These are phyloP conservation scores for Sisor rabdophorus DNA, from an alignment of 2,113 vertebrate genomes.

Conservation along the genomic window DNA sequence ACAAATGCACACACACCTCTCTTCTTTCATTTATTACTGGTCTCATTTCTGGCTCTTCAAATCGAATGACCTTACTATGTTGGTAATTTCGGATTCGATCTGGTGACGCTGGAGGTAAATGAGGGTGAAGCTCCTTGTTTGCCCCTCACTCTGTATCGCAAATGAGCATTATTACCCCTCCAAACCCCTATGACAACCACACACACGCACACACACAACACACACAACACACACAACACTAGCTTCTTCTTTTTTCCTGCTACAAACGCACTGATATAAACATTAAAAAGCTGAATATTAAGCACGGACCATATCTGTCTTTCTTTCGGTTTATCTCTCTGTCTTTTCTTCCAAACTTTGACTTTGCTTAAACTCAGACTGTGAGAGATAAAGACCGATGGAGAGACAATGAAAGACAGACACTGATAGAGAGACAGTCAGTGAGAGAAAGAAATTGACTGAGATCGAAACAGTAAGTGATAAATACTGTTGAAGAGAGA, in stretches of 20 bases:
- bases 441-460: too few species aligned
- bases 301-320: background rate
- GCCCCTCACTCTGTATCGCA: conserved; percentile 36
- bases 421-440: too few species aligned
- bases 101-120: conserved; percentile 24
- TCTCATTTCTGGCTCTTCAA: conserved; percentile 31
- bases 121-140: conserved; percentile 37
- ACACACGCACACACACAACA: too few species aligned
- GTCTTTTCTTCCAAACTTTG: background rate
- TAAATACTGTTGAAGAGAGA: too few species aligned
- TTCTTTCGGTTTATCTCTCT: background rate
- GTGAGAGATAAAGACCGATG: too few species aligned
- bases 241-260: conserved; percentile 1
- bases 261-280: conserved; percentile 42
- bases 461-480: too few species aligned
- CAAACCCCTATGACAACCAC: background rate
- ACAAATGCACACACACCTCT: background rate
- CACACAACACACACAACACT: too few species aligned
- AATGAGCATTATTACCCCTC: conserved; percentile 1
- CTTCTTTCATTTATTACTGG: conserved; percentile 25
- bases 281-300: background rate
- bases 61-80: conserved; percentile 43
- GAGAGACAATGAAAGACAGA: too few species aligned
- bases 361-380: too few species aligned
- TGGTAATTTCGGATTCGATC: conserved; percentile 41